Evolutionary conservation across 2,888 invertebrate genomes (phyloP), one percentile per base, ranked within the genome.

Genomic region (Microdon myrmicae): DNA sequence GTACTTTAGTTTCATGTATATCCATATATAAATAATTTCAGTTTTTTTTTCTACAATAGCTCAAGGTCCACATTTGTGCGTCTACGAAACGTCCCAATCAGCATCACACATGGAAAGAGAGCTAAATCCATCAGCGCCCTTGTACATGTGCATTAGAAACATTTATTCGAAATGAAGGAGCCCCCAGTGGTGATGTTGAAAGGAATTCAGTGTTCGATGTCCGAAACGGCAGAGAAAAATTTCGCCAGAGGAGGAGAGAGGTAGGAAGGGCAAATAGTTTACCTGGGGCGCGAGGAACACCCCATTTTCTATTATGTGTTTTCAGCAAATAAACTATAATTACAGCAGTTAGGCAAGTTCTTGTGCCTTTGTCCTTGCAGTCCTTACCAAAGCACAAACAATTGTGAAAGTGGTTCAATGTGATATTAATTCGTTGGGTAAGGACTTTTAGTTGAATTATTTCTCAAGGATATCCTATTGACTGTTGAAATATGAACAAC

Each of bases 271-370:
- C n/a, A n/a, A n/a, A n/a, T n/a, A n/a, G 53, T 56, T 58, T 49
- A 67, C 68, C 68, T 38, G 45, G 53, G 53, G 68, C 17, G 61
- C 29, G 10, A 44, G 28, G 26, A 29, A 39, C 58, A 61, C 61
- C 51, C 67, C 61, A 47, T 43, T 38, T 49, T 38, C 44, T 47
- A 51, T 25, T 25, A 12, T 38, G 25, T 59, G 39, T 66, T 53
- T 67, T 67, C 53, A 68, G 55, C 58, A 68, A 67, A 68, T 67
- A 67, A 58, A 68, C 58, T 68, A 54, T 49, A 60, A 54, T 67
- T 61, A 54, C 45, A 38, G 13, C 14, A 28, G 34, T 26, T 2
- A 2, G 25, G 25, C 28, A 34, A 20, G 34, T n/a, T 34, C 37
- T 26, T 14, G 19, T 25, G 34, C 28, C 17, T 13, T 22, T 32